Conservation (phyloP, 2,113 vertebrate species). For the Ceyx melanurus region DNA sequence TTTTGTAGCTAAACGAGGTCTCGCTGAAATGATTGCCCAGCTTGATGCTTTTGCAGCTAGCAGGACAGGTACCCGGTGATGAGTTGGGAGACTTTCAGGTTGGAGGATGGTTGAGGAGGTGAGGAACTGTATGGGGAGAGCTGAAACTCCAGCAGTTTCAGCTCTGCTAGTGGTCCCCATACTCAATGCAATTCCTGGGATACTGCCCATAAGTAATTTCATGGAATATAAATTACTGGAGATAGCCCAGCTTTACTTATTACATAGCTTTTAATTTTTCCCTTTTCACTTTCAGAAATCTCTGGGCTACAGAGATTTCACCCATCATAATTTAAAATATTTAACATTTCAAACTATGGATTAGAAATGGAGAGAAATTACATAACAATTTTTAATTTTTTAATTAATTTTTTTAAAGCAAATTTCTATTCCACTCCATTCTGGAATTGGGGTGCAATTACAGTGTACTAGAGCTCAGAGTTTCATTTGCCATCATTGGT, state of each 20-base stretch:
- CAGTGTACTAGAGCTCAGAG: not conserved
- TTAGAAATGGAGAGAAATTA: slow-evolving; percentile 32
- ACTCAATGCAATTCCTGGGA: not conserved
- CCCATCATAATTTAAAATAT: not conserved
- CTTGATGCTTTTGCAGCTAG: not conserved
- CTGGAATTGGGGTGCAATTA: slow-evolving; percentile 5
- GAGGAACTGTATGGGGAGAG: not conserved
- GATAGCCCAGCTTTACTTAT: not conserved
- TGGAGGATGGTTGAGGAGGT: not conserved
- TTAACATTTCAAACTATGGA: not conserved
- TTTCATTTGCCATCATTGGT: slow-evolving; percentile 35
- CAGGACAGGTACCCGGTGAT: not conserved
- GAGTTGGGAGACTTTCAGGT: not conserved
- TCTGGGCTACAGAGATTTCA: not conserved
- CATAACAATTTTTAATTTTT: not conserved
- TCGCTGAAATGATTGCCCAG: rapidly evolving
- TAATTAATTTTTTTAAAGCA: not conserved
- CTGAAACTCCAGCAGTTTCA: not conserved
- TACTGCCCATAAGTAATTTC: not conserved
- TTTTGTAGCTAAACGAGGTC: not conserved
- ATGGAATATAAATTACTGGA: not conserved
- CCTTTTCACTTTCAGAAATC: not conserved
- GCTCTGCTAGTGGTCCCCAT: not conserved
- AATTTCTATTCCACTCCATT: not conserved
- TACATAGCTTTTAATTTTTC: not conserved